Conservation (phyloP, 1,140 invertebrate genomes). For the Anoplolepis gracilipes region DNA sequence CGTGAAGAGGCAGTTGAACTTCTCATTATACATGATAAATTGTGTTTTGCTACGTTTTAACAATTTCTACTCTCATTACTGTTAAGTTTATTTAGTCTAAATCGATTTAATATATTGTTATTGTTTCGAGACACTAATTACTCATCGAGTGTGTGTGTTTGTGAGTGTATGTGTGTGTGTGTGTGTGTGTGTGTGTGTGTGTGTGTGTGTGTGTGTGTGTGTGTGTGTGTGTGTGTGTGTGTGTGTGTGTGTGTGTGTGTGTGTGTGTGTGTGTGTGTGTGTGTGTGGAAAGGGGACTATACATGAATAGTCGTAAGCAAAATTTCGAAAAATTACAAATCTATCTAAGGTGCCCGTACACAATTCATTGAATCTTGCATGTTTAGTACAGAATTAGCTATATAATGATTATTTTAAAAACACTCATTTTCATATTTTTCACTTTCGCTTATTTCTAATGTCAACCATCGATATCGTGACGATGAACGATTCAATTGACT, state of each 20-base stretch:
- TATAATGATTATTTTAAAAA: not conserved
- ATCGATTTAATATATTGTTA: not conserved
- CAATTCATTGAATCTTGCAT: not conserved
- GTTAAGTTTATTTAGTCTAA: slow-evolving; percentile 33
- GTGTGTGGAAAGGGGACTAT: too few relatives aligned
- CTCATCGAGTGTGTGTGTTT: not conserved
- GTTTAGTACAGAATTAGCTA: not conserved
- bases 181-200: not conserved
- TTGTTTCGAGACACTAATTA: slow-evolving; percentile 9
- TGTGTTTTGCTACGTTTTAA: slow-evolving; percentile 21
- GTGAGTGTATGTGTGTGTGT: not conserved
- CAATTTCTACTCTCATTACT: slow-evolving; percentile 21
- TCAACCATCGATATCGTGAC: not conserved
- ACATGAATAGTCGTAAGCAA: not conserved
- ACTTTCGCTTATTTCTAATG: slow-evolving; percentile 5
- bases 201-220: not conserved
- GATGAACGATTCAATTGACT: slow-evolving; percentile 9
- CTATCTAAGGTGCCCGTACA: not conserved
- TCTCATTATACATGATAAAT: slow-evolving; percentile 37
- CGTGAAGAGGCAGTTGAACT: not conserved
- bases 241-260: not conserved
- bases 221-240: not conserved
- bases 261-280: not conserved
- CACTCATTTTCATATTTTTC: too few relatives aligned
- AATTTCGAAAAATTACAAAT: not conserved